phyloP scores from a whole-genome alignment of 1,140 invertebrate genomes.

The Chlorops oryzae region DNA sequence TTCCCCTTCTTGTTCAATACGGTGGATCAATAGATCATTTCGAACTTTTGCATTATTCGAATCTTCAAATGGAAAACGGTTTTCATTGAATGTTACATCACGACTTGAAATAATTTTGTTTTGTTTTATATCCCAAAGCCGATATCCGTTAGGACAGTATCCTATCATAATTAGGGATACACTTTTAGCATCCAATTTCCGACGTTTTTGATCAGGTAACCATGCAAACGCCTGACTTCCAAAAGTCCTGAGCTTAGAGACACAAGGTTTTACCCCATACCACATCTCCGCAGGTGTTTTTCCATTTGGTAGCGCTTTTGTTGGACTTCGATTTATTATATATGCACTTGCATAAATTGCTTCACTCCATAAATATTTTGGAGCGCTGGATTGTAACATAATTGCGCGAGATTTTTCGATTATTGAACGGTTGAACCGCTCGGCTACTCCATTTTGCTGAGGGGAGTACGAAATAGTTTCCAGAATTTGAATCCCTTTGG shows the following conservation, averaged over 20 bases:
- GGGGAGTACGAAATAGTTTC: slow-evolving; percentile 28
- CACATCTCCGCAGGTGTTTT: slow-evolving; percentile 34
- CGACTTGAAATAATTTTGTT: slow-evolving; percentile 21
- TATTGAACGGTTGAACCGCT: slow-evolving; percentile 30
- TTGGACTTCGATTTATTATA: slow-evolving; percentile 26
- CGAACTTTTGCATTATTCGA: no score
- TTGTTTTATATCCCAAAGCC: slow-evolving; percentile 24
- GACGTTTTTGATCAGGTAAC: slow-evolving; percentile 14
- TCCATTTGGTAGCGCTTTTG: slow-evolving; percentile 5
- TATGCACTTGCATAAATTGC: slow-evolving; percentile 24
- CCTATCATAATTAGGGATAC: slow-evolving; percentile 18
- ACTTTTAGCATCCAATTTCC: slow-evolving; percentile 17
- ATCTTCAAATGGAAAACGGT: background rate
- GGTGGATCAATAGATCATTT: no score
- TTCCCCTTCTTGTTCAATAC: no score
- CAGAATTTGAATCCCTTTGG: slow-evolving; percentile 20
- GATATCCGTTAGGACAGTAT: slow-evolving; percentile 26
- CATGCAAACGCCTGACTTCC: slow-evolving; percentile 22
- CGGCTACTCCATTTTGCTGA: slow-evolving; percentile 36
- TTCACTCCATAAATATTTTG: slow-evolving; percentile 33
- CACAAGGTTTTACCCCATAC: slow-evolving; percentile 26
- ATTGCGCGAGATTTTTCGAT: slow-evolving; percentile 26
- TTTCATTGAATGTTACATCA: slow-evolving; percentile 21
- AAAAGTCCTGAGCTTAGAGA: slow-evolving; percentile 29
- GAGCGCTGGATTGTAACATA: slow-evolving; percentile 12